Percentiles rank a stretch among this genome's conserved stretches.
phyloP scores from a whole-genome alignment of 2,113 vertebrate species.

The Tragelaphus buxtoni region DNA sequence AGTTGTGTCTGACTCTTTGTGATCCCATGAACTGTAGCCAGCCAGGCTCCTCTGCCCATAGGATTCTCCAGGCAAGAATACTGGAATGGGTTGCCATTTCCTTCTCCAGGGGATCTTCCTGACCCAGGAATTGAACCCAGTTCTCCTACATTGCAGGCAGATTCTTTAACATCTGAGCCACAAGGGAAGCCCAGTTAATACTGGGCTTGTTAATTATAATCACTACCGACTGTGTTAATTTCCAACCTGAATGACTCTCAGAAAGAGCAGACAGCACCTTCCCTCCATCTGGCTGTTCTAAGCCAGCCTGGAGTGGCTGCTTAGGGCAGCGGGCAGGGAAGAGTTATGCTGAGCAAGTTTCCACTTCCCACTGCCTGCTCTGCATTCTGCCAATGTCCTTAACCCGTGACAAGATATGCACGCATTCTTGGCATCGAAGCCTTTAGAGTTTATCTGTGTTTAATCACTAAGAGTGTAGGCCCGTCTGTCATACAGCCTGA shows the following conservation, averaged over 20 bases:
- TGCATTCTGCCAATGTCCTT: background rate
- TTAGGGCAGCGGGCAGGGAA: background rate
- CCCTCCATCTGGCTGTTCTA: background rate
- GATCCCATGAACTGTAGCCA: background rate
- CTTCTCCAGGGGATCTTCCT: background rate
- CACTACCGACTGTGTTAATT: background rate
- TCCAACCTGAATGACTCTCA: background rate
- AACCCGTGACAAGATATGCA: background rate
- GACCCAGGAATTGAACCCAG: background rate
- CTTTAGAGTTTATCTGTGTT: background rate
- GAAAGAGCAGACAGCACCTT: background rate
- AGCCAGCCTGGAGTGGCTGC: background rate
- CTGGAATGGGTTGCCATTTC: background rate
- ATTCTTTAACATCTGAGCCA: background rate
- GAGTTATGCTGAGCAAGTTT: background rate
- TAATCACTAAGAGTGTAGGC: background rate
- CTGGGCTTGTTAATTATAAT: background rate
- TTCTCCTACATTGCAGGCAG: background rate
- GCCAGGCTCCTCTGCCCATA: background rate
- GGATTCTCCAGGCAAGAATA: background rate
- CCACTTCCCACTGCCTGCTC: background rate
- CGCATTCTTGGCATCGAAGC: background rate
- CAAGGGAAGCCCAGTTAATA: background rate
- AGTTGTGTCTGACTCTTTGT: background rate
- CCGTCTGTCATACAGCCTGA: background rate